Base-by-base conservation (phyloP, 2,888 invertebrate species). In the Phyllotreta striolata region DNA sequence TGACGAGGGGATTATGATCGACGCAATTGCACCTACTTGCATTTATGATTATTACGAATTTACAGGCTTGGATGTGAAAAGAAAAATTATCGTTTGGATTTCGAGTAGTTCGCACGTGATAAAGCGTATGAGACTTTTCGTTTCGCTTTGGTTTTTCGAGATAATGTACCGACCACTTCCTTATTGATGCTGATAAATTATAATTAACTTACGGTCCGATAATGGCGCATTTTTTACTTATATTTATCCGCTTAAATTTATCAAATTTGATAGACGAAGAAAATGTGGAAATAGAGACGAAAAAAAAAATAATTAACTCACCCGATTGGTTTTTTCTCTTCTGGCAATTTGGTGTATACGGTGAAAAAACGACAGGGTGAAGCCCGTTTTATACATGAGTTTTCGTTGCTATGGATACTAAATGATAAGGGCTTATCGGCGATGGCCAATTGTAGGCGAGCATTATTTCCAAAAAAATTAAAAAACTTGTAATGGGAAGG, bases 351-450 rank as follows among this genome's bases (percentile, higher is more conserved):
- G 58, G 46, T 55, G 57, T 64, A 54, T 34, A 68, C 69, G 65
- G 67, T 69, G 67, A 65, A 63, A 51, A 65, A 66, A 62, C 12
- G 59, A 55, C 56, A 51, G 65, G 62, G 63, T 51, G 66, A 44
- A 58, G 47, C 47, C 58, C 66, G 61, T 62, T 65, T 72, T 74
- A 70, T 74, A 73, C 72, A 74, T 57, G 57, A 46, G 55, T 24
- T 67, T 67, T 63, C 62, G 73, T 74, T 64, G 59, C 71, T 67
- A 75, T 75, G 71, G 73, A 62, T 63, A 75, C 73, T 60, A 64
- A 56, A 54, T 63, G 69, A 69, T 69, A 69, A 69, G 67, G 46
- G 24, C 59, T 38, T 24, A 24, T 24, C 24, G 24, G 24, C 24
- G 24, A 24, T 24, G 24, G 46, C 62, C 66, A 64, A 68, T 68